Percentiles rank a stretch among this genome's conserved stretches.
These are phyloP conservation scores for Actenoides lindsayi DNA, from an alignment of 2,113 vertebrate genomes.

Conservation along the genomic window DNA sequence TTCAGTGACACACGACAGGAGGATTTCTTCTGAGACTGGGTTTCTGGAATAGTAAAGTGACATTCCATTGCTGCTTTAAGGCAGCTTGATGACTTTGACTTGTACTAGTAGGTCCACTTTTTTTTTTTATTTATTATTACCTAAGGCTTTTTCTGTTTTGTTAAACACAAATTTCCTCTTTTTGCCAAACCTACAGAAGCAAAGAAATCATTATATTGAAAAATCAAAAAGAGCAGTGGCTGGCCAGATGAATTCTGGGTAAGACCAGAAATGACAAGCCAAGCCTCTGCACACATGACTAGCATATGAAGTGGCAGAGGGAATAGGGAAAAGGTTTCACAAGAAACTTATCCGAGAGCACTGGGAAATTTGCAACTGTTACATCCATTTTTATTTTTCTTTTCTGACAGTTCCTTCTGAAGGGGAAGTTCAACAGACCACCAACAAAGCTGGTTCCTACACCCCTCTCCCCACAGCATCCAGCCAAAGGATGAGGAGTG, in stretches of 20 bases:
- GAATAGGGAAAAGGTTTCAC: neutral
- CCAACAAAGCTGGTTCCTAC: neutral
- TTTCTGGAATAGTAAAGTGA: neutral
- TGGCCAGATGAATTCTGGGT: conserved; percentile 50
- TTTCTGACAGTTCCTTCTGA: neutral
- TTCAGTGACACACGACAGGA: neutral
- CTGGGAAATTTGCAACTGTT: neutral
- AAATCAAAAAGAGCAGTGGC: conserved; percentile 18
- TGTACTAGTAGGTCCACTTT: neutral
- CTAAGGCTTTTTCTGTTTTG: conserved; percentile 4
- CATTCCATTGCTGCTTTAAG: neutral
- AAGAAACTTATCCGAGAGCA: neutral
- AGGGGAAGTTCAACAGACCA: neutral
- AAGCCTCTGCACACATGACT: neutral
- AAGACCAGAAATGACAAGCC: conserved; percentile 3
- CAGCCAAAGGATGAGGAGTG: neutral
- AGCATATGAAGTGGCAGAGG: neutral
- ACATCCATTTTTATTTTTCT: too few relatives aligned
- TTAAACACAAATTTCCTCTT: conserved; percentile 26
- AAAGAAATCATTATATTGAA: conserved; percentile 40
- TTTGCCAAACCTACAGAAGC: conserved; percentile 54
- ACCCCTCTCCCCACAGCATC: neutral
- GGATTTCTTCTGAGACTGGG: neutral
- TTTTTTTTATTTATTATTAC: neutral
- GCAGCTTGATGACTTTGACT: neutral